phyloP scores from a whole-genome alignment of 2,797 vertebrate species.

The Siniperca obscura region DNA sequence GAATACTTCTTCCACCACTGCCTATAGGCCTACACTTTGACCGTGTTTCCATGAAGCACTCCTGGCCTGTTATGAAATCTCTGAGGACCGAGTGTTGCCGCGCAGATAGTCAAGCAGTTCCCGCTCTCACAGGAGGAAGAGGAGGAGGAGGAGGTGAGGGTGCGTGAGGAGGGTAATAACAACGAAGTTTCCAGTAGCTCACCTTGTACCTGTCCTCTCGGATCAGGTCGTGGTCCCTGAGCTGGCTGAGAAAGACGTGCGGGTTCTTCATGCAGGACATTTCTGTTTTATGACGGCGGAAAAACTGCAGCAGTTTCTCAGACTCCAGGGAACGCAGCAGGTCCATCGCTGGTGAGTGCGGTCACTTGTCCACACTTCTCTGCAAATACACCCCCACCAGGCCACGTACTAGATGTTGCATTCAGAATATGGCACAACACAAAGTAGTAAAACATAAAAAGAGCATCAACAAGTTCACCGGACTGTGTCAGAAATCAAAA shows the following conservation, averaged over 20 bases:
- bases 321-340: conserved; percentile 61
- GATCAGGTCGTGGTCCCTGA: conserved; percentile 79
- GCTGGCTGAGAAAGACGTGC: conserved; percentile 72
- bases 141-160: too few relatives aligned
- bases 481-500: not conserved
- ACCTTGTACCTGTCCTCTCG: conserved; percentile 70
- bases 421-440: too few relatives aligned
- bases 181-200: not conserved
- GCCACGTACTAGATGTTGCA: too few relatives aligned
- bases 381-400: too few relatives aligned
- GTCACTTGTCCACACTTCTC: not conserved
- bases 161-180: not conserved
- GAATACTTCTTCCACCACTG: too few relatives aligned
- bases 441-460: rapidly evolving
- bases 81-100: too few relatives aligned
- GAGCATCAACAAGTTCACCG: not conserved
- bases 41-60: too few relatives aligned
- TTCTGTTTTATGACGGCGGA: conserved; percentile 76
- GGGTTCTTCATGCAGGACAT: conserved; percentile 79
- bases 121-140: too few relatives aligned
- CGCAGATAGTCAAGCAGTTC: too few relatives aligned
- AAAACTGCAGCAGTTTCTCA: conserved; percentile 57
- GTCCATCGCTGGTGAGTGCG: conserved; percentile 54
- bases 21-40: too few relatives aligned
- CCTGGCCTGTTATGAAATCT: too few relatives aligned